Base-by-base conservation (phyloP, 1,140 invertebrate species). In the Catajapyx aquilonaris region DNA sequence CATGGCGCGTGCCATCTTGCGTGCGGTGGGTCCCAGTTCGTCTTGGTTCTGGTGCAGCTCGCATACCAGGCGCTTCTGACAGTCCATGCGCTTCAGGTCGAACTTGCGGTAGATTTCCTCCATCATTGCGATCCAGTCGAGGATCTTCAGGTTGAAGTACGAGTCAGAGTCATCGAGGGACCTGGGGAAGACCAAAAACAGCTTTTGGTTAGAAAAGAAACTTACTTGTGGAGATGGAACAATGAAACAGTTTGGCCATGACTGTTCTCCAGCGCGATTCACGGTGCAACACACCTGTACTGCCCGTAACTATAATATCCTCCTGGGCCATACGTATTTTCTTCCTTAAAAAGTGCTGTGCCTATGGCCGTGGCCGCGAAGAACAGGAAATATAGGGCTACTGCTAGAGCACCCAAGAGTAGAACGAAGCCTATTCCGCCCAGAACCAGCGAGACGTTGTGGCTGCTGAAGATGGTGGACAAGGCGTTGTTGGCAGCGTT, bases 51-150 rank as follows among this genome's bases (percentile, higher is more conserved):
- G 44, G 30, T 48, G 46, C 28, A 51, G 35, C 39, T 51, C 44
- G 30, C 49, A 51, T 34, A 51, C 37, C 5, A 51, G 35, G 3
- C 42, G 40, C 38, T 49, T 46, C 41, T 49, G 49, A 42, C 49
- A 51, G 15, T 46, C 46, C 11, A 45, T 25, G 18, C 47, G 44
- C 31, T 43, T 37, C 16, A 45, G 41, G 39, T 51, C 49, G 37
- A 49, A 51, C 25, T 51, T 49, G 17, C 46, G 42, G 45, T 46
- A 51, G 34, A 48, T 38, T 38, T 49, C 48, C 33, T 49, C 46
- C 25, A 45, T 43, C 44, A 49, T 48, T 21, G 48, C 40, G 34
- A 49, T 49, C 44, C 46, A 49, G 42, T 49, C 48, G n/a, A 49
- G 34, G 37, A 49, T 46, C 33, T 46, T 47, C 31, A 49, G 41